phyloP scores from a whole-genome alignment of 2,113 vertebrate genomes.

The Caretta caretta region DNA sequence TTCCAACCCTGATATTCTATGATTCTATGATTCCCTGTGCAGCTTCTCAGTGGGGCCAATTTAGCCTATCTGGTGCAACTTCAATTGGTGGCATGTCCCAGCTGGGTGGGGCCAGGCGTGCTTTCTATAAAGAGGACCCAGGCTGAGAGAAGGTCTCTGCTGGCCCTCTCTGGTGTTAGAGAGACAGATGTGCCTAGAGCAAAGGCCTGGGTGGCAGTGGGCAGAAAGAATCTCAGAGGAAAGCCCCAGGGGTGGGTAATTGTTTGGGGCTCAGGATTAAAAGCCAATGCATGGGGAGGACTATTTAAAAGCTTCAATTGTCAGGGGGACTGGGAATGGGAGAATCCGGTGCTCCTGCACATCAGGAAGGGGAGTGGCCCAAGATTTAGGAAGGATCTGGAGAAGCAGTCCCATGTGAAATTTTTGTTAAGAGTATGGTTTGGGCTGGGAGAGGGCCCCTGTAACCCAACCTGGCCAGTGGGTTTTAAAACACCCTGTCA shows the following conservation, averaged over 20 bases:
- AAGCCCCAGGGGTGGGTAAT: not conserved
- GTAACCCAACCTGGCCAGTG: not conserved
- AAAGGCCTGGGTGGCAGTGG: not conserved
- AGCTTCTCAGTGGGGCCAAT: not conserved
- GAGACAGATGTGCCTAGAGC: not conserved
- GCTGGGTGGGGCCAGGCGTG: not conserved
- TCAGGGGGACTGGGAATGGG: not conserved
- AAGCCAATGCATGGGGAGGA: rapidly evolving
- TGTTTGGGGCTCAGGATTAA: rapidly evolving
- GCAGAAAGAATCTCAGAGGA: not conserved
- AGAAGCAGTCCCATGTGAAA: not conserved
- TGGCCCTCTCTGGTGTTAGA: not conserved
- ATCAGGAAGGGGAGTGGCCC: not conserved
- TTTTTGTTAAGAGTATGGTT: not conserved
- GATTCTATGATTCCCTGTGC: not conserved
- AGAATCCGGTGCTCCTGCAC: not conserved
- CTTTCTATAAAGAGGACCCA: not conserved
- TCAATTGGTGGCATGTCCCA: not conserved
- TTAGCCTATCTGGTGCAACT: not conserved
- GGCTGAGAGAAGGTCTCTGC: not conserved
- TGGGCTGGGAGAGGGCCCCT: not conserved
- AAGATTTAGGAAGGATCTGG: not conserved
- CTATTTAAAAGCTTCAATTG: not conserved
- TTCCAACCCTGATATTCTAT: too few relatives aligned
- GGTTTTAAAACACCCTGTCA: not conserved